Conservation (phyloP, 2,888 invertebrate species). For the Protonemura montana region DNA sequence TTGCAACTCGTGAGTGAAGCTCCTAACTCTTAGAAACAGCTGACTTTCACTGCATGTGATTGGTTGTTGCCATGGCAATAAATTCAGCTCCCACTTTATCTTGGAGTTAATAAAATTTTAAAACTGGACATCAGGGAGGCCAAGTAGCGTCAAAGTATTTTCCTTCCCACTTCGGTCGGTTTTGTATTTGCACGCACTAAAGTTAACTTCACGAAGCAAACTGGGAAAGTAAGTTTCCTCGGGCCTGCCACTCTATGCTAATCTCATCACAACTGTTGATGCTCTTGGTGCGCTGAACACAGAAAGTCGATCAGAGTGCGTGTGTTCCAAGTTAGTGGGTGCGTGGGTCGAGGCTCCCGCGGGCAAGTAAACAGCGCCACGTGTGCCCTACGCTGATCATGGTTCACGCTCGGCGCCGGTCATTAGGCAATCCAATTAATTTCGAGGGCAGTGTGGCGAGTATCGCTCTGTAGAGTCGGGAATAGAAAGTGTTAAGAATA, state of each 20-base stretch:
- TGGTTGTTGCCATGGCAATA: too few species aligned
- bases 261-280: background rate
- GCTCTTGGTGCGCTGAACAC: background rate
- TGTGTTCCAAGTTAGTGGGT: background rate
- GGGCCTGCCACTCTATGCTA: background rate
- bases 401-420: background rate
- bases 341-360: background rate
- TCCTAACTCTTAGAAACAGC: too few species aligned
- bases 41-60: too few species aligned
- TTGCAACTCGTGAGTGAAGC: too few species aligned
- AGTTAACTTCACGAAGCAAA: background rate
- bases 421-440: background rate
- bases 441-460: background rate
- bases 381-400: background rate
- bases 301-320: conserved; percentile 26
- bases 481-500: too few species aligned
- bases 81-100: too few species aligned
- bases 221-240: background rate
- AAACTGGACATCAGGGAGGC: too few species aligned
- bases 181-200: too few species aligned
- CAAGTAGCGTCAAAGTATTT: too few species aligned
- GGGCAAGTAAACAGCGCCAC: background rate
- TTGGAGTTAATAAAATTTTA: too few species aligned
- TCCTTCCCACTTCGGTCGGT: too few species aligned
- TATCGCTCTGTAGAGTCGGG: too few species aligned